Conservation (phyloP, 2,113 vertebrate genomes). For the Nothocercus nigrocapillus region DNA sequence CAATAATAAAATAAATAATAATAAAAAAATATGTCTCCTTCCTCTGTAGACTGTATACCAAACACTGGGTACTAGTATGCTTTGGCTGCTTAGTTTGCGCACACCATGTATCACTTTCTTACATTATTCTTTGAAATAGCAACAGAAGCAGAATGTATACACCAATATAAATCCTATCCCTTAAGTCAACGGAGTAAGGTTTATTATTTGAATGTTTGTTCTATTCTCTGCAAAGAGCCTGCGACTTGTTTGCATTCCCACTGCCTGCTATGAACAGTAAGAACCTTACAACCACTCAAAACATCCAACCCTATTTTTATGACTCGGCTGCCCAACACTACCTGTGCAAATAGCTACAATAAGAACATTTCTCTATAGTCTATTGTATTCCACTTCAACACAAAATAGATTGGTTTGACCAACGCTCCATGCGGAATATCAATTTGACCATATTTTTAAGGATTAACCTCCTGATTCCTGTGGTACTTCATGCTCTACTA, state of each 20-base stretch:
- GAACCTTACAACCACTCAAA: neutral
- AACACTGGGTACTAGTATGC: neutral
- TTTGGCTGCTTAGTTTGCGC: neutral
- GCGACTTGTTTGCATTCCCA: neutral
- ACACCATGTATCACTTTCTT: neutral
- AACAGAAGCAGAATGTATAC: neutral
- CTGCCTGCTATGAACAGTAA: neutral
- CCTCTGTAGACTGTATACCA: neutral
- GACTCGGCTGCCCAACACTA: neutral
- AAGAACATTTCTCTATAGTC: neutral
- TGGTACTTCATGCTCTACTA: neutral
- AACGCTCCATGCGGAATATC: accelerated
- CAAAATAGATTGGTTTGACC: neutral
- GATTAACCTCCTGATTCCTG: accelerated
- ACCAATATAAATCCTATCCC: neutral
- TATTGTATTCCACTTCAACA: neutral
- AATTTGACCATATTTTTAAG: neutral
- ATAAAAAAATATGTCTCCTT: no score
- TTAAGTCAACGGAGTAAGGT: neutral
- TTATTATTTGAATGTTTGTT: neutral
- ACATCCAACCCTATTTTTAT: neutral
- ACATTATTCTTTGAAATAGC: neutral
- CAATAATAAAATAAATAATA: no score
- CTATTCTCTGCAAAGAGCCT: neutral
- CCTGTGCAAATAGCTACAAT: neutral